Evolutionary conservation across 1,140 invertebrate genomes (phyloP).

Genomic region (Drosophila sechellia): DNA sequence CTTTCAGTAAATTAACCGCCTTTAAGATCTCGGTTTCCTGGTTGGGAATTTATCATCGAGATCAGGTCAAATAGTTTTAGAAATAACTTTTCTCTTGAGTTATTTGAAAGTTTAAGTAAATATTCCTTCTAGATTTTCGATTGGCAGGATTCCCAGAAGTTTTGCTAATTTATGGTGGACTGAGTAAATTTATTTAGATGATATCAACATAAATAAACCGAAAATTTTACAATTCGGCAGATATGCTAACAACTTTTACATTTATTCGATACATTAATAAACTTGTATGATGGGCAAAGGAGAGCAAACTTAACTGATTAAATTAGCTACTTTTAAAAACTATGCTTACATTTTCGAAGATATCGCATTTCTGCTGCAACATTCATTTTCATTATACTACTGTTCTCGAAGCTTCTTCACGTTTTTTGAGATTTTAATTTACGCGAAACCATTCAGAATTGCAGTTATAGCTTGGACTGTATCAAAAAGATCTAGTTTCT

Average conservation of each 20-base stretch:
- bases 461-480: too few relatives aligned
- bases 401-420: conserved; percentile 16
- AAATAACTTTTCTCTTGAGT: conserved; percentile 15
- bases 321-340: conserved; percentile 13
- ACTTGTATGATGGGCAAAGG: too few relatives aligned
- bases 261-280: neutral
- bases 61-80: conserved; percentile 4
- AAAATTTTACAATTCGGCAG: conserved; percentile 2
- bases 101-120: neutral
- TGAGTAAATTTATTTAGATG: conserved; percentile 2
- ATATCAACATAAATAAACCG: neutral
- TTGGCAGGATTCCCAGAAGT: conserved; percentile 1
- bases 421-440: conserved; percentile 26
- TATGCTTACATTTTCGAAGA: neutral
- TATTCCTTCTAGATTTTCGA: neutral
- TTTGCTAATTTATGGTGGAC: neutral
- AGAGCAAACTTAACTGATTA: conserved; percentile 3
- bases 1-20: conserved; percentile 33
- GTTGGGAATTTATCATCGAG: conserved; percentile 9
- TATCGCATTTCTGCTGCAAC: neutral
- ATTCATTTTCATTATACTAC: conserved; percentile 12
- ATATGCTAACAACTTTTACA: neutral
- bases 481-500: too few relatives aligned
- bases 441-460: conserved; percentile 10
- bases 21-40: conserved; percentile 34